Conservation (phyloP, 2,797 vertebrate species). For the Myiotriccus ornatus region DNA sequence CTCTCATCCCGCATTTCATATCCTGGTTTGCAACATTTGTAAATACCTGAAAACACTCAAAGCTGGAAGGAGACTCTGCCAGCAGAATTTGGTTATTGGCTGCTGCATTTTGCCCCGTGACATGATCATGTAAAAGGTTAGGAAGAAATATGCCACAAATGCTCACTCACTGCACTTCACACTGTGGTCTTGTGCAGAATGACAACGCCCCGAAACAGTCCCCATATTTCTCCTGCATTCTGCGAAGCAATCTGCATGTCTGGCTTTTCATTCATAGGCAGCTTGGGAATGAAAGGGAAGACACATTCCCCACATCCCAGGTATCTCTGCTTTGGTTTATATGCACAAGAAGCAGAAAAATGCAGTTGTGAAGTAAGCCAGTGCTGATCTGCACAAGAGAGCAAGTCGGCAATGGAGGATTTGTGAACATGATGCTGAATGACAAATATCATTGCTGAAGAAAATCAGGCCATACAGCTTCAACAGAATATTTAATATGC, state of each 20-base stretch:
- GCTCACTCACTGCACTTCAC: fast-evolving
- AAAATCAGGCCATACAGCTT: background rate
- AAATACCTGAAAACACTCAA: background rate
- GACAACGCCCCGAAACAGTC: background rate
- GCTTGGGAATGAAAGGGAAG: background rate
- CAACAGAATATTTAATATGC: background rate
- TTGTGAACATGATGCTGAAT: background rate
- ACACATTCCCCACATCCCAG: background rate
- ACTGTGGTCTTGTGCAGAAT: background rate
- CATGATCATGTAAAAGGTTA: background rate
- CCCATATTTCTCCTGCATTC: background rate
- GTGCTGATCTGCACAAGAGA: background rate
- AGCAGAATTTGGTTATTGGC: background rate
- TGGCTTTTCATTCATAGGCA: background rate
- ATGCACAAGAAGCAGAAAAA: background rate
- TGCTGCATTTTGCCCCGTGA: background rate
- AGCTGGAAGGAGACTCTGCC: background rate
- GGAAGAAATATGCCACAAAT: background rate
- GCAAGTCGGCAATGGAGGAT: background rate
- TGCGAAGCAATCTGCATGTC: background rate
- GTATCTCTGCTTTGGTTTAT: background rate
- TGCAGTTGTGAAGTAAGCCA: background rate
- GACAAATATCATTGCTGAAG: background rate
- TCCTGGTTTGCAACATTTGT: background rate
- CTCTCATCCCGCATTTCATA: background rate